Conservation (phyloP, 1,140 invertebrate species). For the Diachasmimorpha longicaudata region DNA sequence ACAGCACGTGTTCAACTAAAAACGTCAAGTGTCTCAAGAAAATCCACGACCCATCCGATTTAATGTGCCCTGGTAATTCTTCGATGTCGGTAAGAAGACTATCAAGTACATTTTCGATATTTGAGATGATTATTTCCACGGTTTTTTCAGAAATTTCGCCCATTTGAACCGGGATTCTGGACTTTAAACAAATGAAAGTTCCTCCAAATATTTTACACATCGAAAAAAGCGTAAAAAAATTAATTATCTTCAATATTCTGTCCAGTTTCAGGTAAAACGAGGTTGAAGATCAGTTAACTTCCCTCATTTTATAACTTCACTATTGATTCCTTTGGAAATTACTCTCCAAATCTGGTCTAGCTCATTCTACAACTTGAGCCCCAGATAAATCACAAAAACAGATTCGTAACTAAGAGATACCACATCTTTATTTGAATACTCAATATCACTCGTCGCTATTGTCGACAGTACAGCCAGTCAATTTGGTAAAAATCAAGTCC, state of each 20-base stretch:
- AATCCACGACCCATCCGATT: not conserved
- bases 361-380: too few species aligned
- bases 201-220: too few species aligned
- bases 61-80: not conserved
- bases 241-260: too few species aligned
- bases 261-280: too few species aligned
- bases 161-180: not conserved
- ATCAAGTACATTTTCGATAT: conserved; percentile 1
- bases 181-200: not conserved
- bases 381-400: not conserved
- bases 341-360: too few species aligned
- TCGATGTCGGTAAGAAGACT: not conserved
- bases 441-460: not conserved
- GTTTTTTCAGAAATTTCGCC: not conserved
- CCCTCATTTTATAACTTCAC: not conserved
- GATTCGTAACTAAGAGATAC: not conserved
- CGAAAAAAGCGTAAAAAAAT: too few species aligned
- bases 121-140: not conserved
- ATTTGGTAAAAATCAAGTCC: not conserved
- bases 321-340: not conserved
- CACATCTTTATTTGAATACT: not conserved
- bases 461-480: not conserved
- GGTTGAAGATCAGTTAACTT: too few species aligned
- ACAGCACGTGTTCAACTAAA: conserved; percentile 17
- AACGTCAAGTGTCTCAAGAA: conserved; percentile 20